Base-by-base conservation (phyloP, 2,797 vertebrate genomes). In the Tinamus major region DNA sequence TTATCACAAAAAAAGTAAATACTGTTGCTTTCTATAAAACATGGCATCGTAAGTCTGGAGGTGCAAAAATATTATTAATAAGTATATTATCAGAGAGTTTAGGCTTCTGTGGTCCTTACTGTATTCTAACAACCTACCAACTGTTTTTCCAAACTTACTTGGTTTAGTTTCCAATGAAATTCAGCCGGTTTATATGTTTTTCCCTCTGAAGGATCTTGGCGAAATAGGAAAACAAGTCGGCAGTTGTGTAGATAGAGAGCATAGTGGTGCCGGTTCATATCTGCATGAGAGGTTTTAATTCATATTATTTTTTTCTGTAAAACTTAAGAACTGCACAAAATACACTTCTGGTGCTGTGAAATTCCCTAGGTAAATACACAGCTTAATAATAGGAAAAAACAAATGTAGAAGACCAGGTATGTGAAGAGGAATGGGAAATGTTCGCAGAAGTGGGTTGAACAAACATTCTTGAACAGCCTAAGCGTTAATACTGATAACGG, bases 251-350 rank as follows among this genome's bases (percentile, higher is more conserved):
- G 97, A 2, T 99, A 99, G 13, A 99, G 98, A 0, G 98, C 98
- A 87, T 99, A 99, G 94, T 99, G 99, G 93, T 99, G 99, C 68
- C 99, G 98, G 97, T 98, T 99, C 99, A 99, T 99, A 31, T 99
- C 99, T 99, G 97, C 18, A 23, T 14, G 31, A 89, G 49, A 75
- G 29, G 7, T 26, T 26, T 24, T 1, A 18, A 4, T 4, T 0
- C 6, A 44, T 39, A 59, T 26, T 1, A 3, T 33, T 63, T 21
- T 0, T 15, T 10, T 6, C 71, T 51, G 31, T 26, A 72, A 33
- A 42, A 19, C 27, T 33, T 0, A 24, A 14, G 6, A 18, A 13
- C 49, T 17, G 23, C 26, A 61, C 11, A 20, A 42, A 41, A 21
- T 1, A 4, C 39, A n/a, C 53, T 41, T 19, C 6, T 21, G 58